Percentiles rank a stretch among this genome's conserved stretches.
Evolutionary conservation across 1,140 invertebrate genomes (phyloP).

Genomic region (Helicorthomorpha holstii): DNA sequence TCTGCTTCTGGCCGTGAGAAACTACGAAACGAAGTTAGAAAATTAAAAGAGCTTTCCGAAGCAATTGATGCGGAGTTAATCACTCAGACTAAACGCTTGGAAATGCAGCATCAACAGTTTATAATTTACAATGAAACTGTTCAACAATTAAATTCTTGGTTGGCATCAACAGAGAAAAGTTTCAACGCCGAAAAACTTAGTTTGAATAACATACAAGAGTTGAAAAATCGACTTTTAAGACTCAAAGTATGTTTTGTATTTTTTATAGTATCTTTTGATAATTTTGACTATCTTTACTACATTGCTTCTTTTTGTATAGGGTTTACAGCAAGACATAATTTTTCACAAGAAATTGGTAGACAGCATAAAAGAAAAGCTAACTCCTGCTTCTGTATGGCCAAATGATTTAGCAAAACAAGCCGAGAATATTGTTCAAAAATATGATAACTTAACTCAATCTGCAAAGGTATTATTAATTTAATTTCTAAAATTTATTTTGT

Average conservation of each 20-base stretch:
- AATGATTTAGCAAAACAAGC: neutral
- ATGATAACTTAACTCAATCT: neutral
- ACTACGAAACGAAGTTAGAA: constrained; percentile 61
- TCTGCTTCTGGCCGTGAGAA: constrained; percentile 72
- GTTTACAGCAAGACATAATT: constrained; percentile 68
- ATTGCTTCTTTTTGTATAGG: constrained; percentile 32
- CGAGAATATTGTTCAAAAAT: neutral
- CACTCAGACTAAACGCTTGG: constrained; percentile 39
- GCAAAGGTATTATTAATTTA: neutral
- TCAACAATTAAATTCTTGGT: constrained; percentile 63
- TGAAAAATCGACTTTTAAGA: neutral
- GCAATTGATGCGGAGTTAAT: constrained; percentile 23
- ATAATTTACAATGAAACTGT: constrained; percentile 68
- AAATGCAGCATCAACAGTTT: constrained; percentile 65
- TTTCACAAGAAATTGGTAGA: constrained; percentile 80
- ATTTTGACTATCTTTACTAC: neutral
- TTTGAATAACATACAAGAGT: constrained; percentile 42
- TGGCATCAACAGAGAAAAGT: constrained; percentile 66
- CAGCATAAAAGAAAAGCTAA: constrained; percentile 63
- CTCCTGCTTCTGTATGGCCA: neutral
- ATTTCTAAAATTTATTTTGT: neutral
- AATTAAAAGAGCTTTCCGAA: constrained; percentile 37
- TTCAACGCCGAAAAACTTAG: constrained; percentile 44
- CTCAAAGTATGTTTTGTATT: neutral
- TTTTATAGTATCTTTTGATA: neutral